Evolutionary conservation across 2,113 vertebrate genomes (phyloP).

Genomic region (Plectropomus leopardus): DNA sequence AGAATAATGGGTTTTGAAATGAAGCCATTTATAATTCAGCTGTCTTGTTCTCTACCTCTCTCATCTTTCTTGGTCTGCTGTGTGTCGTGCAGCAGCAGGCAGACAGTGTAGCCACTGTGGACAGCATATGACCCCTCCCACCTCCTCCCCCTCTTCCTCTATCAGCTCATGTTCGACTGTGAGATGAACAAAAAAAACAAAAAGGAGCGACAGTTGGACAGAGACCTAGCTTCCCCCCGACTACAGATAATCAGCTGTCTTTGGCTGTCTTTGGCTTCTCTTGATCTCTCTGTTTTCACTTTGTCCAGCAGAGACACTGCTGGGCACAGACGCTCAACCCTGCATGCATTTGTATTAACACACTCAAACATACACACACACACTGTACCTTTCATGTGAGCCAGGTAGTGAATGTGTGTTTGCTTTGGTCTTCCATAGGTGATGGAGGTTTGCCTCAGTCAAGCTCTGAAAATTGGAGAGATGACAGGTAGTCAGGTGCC

Average conservation of each 20-base stretch:
- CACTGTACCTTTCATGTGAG: constrained; percentile 8
- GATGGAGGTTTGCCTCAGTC: background rate
- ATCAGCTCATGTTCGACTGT: background rate
- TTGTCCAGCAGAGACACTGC: background rate
- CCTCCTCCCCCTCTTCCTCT: background rate
- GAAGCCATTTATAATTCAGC: constrained; percentile 29
- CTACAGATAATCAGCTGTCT: constrained; percentile 1
- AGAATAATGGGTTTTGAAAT: background rate
- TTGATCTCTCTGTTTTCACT: constrained; percentile 31
- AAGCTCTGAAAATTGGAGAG: constrained; percentile 15
- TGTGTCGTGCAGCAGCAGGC: constrained; percentile 14
- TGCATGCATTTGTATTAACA: constrained; percentile 30
- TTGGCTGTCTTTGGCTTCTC: background rate
- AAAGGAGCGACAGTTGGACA: background rate
- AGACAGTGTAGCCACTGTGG: background rate
- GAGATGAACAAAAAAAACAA: background rate
- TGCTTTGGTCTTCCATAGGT: background rate
- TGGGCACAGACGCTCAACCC: background rate
- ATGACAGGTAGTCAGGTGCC: constrained; percentile 29
- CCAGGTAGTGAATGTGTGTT: constrained; percentile 1
- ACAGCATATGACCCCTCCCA: background rate
- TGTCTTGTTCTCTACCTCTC: background rate
- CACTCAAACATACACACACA: background rate
- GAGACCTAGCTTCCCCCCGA: background rate
- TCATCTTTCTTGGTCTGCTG: constrained; percentile 16